Evolutionary conservation across 2,113 vertebrate genomes (phyloP), one percentile per base, ranked within the genome.

Genomic region (Zeus faber): DNA sequence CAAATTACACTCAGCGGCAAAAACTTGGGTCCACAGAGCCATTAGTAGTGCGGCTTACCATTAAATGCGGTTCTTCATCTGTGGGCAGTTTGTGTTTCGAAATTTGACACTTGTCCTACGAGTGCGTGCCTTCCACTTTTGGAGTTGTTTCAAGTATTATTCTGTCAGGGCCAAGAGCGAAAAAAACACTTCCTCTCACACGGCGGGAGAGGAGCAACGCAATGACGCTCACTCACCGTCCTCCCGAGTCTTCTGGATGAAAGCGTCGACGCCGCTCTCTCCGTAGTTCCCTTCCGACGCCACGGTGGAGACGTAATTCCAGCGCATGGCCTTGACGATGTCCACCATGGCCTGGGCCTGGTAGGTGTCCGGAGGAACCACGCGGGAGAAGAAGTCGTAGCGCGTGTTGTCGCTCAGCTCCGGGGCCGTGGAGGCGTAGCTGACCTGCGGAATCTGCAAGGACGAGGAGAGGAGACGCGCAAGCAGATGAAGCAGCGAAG

Each of bases 321-420:
- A 99, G 41, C 91, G 91, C 65, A 99, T 92, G 11, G 91, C 91
- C 0, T 91, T 95, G 59, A 99, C 95, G 0, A 99, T 99, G 82
- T 99, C 96, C 57, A 98, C 93, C 96, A 99, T 98, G 72, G 96
- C 96, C 87, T 99, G 96, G 0, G 95, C 96, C 89, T 99, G 96
- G 83, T 99, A 99, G 50, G 96, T 97, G 82, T 99, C 96, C 0
- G 96, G 95, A 0, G 96, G 96, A 23, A 98, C 96, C 67, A 99
- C 96, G 0, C 96, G 92, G 22, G 96, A 99, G 88, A 98, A 99
- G 86, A 92, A 99, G 86, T 99, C 96, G 11, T 99, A 99, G 78
- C 96, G 93, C 57, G 90, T 97, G 90, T 99, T 98, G 69, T 99
- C 96, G 31, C 96, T 99, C 66, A 99, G 88, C 57, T 99, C 96